Conservation (phyloP, 2,888 invertebrate species). For the Julus scandinavius region DNA sequence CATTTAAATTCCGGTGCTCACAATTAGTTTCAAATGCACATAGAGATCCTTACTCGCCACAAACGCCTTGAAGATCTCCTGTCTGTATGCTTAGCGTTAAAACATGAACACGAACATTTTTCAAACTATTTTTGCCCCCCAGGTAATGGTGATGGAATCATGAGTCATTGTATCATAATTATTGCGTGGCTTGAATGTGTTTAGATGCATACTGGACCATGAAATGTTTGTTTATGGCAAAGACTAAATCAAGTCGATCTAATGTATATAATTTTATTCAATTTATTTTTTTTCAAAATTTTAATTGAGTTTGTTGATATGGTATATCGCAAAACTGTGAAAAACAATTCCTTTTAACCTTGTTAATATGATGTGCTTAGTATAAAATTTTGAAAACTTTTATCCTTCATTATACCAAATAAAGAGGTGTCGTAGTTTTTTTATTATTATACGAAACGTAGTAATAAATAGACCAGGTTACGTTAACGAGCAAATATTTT, state of each 20-base stretch:
- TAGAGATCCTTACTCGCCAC: neutral
- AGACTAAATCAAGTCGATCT: neutral
- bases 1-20: neutral
- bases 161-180: neutral
- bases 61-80: neutral
- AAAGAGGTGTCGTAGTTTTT: too few relatives aligned
- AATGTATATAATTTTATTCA: neutral
- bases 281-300: too few relatives aligned
- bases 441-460: too few relatives aligned
- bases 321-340: neutral
- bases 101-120: neutral
- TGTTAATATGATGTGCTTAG: too few relatives aligned
- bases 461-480: too few relatives aligned
- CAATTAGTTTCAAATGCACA: constrained; percentile 1
- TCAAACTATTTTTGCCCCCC: neutral
- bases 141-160: neutral
- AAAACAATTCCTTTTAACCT: neutral
- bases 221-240: neutral
- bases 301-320: neutral
- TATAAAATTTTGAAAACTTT: neutral
- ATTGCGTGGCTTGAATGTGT: neutral
- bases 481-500: too few relatives aligned
- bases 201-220: neutral
- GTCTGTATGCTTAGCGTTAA: too few relatives aligned
- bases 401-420: neutral